Percentiles rank a stretch among this genome's conserved stretches.
Conservation (phyloP, 2,113 vertebrate genomes). For the Pithys albifrons region DNA sequence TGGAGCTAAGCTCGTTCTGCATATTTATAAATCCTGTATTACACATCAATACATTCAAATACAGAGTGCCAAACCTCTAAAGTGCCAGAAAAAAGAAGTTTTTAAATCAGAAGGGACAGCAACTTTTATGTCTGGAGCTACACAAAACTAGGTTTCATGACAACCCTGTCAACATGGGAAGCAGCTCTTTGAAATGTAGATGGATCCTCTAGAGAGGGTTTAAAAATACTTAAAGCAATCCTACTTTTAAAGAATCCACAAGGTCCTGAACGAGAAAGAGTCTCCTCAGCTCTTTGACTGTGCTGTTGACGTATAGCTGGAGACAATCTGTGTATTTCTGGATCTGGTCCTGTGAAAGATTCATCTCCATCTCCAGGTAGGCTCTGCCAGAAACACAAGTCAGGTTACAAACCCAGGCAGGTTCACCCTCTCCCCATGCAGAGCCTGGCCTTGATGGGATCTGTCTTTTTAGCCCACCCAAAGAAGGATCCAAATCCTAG, state of each 20-base stretch:
- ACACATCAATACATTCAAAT: background rate
- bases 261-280: constrained; percentile 98
- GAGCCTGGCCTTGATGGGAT: background rate
- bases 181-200: background rate
- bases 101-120: background rate
- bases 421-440: background rate
- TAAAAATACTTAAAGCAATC: constrained; percentile 31
- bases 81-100: background rate
- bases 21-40: background rate
- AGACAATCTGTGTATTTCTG: constrained; percentile 96
- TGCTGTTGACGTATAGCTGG: constrained; percentile 92
- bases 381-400: constrained; percentile 76
- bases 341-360: constrained; percentile 96
- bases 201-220: background rate
- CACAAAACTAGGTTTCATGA: background rate
- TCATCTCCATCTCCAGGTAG: constrained; percentile 94
- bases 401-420: background rate
- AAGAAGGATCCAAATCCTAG: background rate
- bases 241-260: constrained; percentile 96
- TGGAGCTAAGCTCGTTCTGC: background rate
- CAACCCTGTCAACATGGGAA: background rate
- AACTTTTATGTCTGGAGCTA: background rate
- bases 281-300: constrained; percentile 92
- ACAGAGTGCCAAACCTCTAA: background rate
- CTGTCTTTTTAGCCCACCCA: background rate